A percentile compares a stretch with the other conserved stretches of the same genome.
These are phyloP conservation scores for Chaetodon auriga DNA, from an alignment of 2,113 vertebrate species.

Conservation along the genomic window DNA sequence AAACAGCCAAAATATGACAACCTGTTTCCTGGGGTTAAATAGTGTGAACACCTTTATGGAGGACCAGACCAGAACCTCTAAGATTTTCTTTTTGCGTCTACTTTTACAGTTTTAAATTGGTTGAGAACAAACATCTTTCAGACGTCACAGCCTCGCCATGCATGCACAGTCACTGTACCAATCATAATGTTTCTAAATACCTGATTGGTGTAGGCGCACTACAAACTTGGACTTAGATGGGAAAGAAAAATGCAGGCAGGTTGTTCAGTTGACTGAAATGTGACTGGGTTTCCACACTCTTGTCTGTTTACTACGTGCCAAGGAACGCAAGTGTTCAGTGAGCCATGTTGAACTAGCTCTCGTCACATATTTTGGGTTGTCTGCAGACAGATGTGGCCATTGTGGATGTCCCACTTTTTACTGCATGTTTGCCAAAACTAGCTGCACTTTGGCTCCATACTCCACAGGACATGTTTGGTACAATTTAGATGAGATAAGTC, in stretches of 20 bases:
- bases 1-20: constrained; percentile 4
- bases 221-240: not conserved
- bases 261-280: not conserved
- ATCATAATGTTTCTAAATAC: not conserved
- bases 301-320: constrained; percentile 80
- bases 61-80: not conserved
- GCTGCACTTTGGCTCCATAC: not conserved
- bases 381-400: constrained; percentile 40
- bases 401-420: constrained; percentile 9
- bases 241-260: not conserved
- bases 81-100: not conserved
- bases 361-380: not conserved
- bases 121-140: not conserved
- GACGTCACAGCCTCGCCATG: constrained; percentile 4
- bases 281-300: not conserved
- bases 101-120: not conserved
- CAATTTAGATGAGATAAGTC: not conserved
- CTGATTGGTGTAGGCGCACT: not conserved
- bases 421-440: constrained; percentile 19
- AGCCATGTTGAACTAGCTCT: constrained; percentile 22
- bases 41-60: not conserved
- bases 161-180: constrained; percentile 9
- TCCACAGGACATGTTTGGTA: not conserved
- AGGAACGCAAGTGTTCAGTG: constrained; percentile 68
- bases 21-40: not conserved